Evolutionary conservation across 2,797 vertebrate genomes (phyloP), one percentile per base, ranked within the genome.

Genomic region (Menidia menidia): DNA sequence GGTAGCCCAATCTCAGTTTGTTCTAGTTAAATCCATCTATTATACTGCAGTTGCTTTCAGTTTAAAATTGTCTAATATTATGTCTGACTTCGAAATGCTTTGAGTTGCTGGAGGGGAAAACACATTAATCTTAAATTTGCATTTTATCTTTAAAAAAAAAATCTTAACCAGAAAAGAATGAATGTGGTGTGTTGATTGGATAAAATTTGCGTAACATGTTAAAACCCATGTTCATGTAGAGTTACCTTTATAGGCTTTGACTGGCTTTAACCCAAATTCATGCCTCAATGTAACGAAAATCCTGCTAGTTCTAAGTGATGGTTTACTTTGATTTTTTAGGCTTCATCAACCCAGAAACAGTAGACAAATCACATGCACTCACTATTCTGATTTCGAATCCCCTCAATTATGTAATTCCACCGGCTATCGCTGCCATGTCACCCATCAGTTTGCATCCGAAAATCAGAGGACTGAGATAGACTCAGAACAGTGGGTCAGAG

Each of bases 231-330:
- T 62, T 2, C 32, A 39, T 19, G 35, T 31, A 50, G 19, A 33
- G 19, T n/a, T 48, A 44, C 32, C 33, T 25, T 4, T 25, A 31
- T 11, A n/a, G 0, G 11, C 0, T 54, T 25, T 64, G 3, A 64
- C 33, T 64, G 30, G 39, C 8, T 0, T 44, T 55, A 32, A 41
- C 18, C 31, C 45, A 44, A 50, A 50, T 50, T 50, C 47, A 44
- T 9, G 14, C 41, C 3, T 32, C n/a, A 0, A 1, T n/a, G 51
- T 25, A 33, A 32, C 41, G 25, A 25, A 25, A 45, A 45, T 55
- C 30, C 63, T 35, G 13, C 42, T 2, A 2, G 13, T 10, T 25
- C 0, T 0, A 0, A 0, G 9, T 63, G 6, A 16, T 50, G 19
- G 50, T 30, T 30, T 30, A 52, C 50, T 52, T 13, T 4, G 19